phyloP scores from a whole-genome alignment of 2,113 vertebrate species.

The Microtus oregoni region DNA sequence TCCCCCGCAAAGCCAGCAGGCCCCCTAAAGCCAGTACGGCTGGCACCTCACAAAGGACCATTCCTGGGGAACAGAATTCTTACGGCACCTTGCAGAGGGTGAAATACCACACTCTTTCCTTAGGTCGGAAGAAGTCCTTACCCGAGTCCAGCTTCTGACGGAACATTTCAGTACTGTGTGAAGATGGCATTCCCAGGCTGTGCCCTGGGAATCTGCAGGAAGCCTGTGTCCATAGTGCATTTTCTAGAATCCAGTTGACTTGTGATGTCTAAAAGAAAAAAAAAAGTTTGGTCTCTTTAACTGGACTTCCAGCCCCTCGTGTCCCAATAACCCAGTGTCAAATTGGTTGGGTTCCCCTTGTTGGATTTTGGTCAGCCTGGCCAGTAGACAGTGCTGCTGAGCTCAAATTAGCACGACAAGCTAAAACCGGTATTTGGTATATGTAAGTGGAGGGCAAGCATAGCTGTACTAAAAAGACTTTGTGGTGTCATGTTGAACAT shows the following conservation, averaged over 20 bases:
- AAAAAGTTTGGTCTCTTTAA: neutral
- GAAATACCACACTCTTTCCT: conserved; percentile 88
- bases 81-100: conserved; percentile 87
- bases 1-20: conserved; percentile 86
- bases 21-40: conserved; percentile 78
- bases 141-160: conserved; percentile 94
- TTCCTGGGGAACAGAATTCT: conserved; percentile 60
- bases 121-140: conserved; percentile 85
- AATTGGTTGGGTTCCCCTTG: neutral
- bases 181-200: neutral
- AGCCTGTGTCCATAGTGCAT: neutral
- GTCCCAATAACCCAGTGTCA: neutral
- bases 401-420: neutral
- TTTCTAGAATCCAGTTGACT: conserved; percentile 12
- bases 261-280: neutral
- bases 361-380: neutral
- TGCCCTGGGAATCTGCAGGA: neutral
- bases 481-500: neutral
- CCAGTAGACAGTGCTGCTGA: conserved; percentile 56
- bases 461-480: neutral
- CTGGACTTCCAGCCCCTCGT: neutral
- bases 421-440: neutral
- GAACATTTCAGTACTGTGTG: fast-evolving
- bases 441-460: neutral
- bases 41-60: conserved; percentile 72